phyloP scores from a whole-genome alignment of 2,113 vertebrate species.

The Lepisosteus oculatus region DNA sequence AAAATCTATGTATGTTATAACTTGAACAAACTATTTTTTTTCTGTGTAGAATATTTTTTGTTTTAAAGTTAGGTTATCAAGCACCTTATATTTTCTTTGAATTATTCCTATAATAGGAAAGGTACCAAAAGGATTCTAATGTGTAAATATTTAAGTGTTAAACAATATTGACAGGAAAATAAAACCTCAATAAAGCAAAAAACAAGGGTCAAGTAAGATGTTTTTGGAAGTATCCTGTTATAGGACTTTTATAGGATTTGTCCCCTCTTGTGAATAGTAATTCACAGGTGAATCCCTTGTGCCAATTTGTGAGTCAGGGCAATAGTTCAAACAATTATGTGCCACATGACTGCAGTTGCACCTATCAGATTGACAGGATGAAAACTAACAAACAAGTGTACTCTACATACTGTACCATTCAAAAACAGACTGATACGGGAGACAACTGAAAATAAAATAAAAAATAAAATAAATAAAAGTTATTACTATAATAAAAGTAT shows the following conservation, averaged over 20 bases:
- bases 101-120: too few species aligned
- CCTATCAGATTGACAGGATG: constrained; percentile 2
- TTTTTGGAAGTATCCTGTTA: not conserved
- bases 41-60: too few species aligned
- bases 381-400: not conserved
- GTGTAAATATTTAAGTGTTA: too few species aligned
- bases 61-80: too few species aligned
- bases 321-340: constrained; percentile 15
- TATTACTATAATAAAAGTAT: too few species aligned
- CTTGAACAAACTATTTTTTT: too few species aligned
- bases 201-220: not conserved
- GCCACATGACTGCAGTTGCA: constrained; percentile 10
- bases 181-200: not conserved
- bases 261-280: constrained; percentile 11
- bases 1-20: too few species aligned
- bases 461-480: too few species aligned
- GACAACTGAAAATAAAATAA: not conserved
- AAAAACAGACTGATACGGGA: constrained; percentile 3
- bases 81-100: too few species aligned
- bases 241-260: not conserved
- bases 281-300: constrained; percentile 22
- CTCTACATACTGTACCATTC: constrained; percentile 3
- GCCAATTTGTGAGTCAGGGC: constrained; percentile 19
- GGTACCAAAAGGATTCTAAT: too few species aligned
- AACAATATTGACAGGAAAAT: too few species aligned